A percentile compares a stretch with the other conserved stretches of the same genome.
Conservation (phyloP, 2,113 vertebrate genomes). For the Brienomyrus brachyistius region DNA sequence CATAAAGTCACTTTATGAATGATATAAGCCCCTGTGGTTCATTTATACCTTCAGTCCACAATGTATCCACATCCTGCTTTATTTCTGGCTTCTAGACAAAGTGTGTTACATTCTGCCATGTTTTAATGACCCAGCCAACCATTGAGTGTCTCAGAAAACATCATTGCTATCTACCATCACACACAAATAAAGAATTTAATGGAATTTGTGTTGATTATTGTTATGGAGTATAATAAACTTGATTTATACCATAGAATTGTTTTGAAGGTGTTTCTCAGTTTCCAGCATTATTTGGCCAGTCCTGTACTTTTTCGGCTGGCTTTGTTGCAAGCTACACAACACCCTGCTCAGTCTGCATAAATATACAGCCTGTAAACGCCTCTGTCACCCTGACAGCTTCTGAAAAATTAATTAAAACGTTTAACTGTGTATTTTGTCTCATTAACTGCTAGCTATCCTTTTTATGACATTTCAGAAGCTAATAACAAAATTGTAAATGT, state of each 20-base stretch:
- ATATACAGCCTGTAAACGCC: background rate
- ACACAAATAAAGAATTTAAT: background rate
- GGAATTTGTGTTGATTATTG: background rate
- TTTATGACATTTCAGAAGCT: conserved; percentile 13
- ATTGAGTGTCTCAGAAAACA: background rate
- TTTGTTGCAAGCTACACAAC: background rate
- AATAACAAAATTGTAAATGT: conserved; percentile 4
- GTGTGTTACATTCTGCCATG: conserved; percentile 41
- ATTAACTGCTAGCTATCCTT: conserved; percentile 17
- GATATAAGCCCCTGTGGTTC: conserved; percentile 61
- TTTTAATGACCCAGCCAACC: background rate
- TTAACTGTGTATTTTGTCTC: conserved; percentile 14
- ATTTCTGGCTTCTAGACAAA: conserved; percentile 49
- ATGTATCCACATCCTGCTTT: conserved; percentile 57
- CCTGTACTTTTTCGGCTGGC: background rate
- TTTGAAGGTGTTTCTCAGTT: background rate
- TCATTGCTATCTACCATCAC: background rate
- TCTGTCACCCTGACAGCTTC: background rate
- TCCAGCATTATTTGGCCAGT: background rate
- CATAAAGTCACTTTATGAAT: conserved; percentile 64
- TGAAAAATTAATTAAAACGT: conserved; percentile 13
- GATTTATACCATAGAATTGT: background rate
- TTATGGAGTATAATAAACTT: background rate
- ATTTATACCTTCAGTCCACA: conserved; percentile 63
- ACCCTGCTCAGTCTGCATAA: background rate